Base-by-base conservation (phyloP, 2,113 vertebrate species). In the Bubo bubo region DNA sequence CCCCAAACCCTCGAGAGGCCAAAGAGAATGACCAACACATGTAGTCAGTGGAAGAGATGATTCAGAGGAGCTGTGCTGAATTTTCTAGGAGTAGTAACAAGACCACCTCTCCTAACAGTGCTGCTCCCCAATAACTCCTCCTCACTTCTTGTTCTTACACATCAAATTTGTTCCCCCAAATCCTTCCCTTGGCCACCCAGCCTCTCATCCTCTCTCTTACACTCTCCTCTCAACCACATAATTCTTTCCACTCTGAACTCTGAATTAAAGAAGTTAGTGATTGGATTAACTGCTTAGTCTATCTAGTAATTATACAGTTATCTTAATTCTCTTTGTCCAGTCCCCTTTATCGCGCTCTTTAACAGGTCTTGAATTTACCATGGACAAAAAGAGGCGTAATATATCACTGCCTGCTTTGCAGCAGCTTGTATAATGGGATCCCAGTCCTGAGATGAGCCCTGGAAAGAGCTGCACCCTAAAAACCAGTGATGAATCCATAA, bases 261-360 rank as follows among this genome's bases (percentile, higher is more conserved):
- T 0, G 15, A 95, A 90, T 91, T 79, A 75, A 84, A 77, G 47
- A 41, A 58, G 53, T 60, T 17, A 73, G 34, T 60, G 83, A 92
- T 41, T 84, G 86, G 93, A 97, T 95, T 95, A 95, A 86, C 83
- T 2, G 19, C 88, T 92, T 28, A 89, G 56, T 35, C 70, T 68
- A 59, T 73, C 71, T 59, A 22, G 71, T 76, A 93, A 97, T 96
- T 94, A 97, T 2, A 93, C 35, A 87, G 22, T 88, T 97, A 95
- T 94, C 91, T 81, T 82, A 93, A 95, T 93, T 95, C 89, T 73
- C 86, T 95, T 97, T 95, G 84, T 94, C 88, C 95, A 34, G 73
- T 4, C 24, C 32, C 66, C 79, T 91, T 97, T 91, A 91, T 95
- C 77, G 0, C 73, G 41, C 12, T 39, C 60, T 67, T 72, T 37